Conservation (phyloP, 2,888 invertebrate species). For the Atethmia centrago region DNA sequence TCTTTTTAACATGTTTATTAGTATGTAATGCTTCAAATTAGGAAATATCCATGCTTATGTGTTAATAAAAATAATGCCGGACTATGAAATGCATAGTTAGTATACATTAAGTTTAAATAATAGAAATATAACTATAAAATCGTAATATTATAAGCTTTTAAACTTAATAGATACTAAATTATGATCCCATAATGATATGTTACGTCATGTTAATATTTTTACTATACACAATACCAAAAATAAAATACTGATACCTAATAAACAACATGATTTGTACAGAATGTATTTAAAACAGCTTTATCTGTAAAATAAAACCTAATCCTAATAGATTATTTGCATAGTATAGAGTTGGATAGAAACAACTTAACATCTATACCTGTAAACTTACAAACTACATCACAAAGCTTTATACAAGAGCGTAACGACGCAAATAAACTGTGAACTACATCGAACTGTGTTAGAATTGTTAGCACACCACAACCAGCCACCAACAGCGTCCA, state of each 20-base stretch:
- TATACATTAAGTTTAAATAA: conserved; percentile 69
- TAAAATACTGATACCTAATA: conserved; percentile 51
- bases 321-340: conserved; percentile 55
- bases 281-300: conserved; percentile 20
- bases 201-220: conserved; percentile 73
- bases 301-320: conserved; percentile 49
- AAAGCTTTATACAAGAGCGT: conserved; percentile 82
- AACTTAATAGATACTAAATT: conserved; percentile 74
- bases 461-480: conserved; percentile 89
- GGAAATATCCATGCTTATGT: conserved; percentile 61
- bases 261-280: conserved; percentile 27
- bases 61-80: conserved; percentile 59
- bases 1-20: conserved; percentile 45
- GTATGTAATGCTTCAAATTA: conserved; percentile 52
- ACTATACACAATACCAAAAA: conserved; percentile 63
- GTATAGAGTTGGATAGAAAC: conserved; percentile 46
- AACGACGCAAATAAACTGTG: conserved; percentile 84
- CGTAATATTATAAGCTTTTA: conserved; percentile 18
- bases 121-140: background rate
- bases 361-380: conserved; percentile 63
- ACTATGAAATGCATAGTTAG: conserved; percentile 64
- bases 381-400: conserved; percentile 69
- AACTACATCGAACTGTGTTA: conserved; percentile 83
- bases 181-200: conserved; percentile 66
- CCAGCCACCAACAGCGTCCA: conserved; percentile 86